Base-by-base conservation (phyloP, 2,113 vertebrate species). In the Onychostoma macrolepis region DNA sequence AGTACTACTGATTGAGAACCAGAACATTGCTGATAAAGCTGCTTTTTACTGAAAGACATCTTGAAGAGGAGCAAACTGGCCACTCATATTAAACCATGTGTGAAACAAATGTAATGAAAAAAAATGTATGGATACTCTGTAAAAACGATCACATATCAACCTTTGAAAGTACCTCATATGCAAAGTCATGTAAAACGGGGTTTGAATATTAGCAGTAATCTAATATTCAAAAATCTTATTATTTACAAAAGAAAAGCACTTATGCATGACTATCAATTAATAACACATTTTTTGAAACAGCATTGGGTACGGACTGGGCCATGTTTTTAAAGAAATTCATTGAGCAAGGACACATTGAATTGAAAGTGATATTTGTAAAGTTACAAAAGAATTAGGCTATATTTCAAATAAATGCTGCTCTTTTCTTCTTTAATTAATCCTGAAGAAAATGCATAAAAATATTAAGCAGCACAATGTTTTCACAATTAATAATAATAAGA, bases 1-100 rank as follows among this genome's bases (percentile, higher is more conserved):
- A 56, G 30, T 76, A 41, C 45, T 43, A 53, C 30, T 84, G 83
- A 67, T 87, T 69, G 8, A 80, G 50, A 33, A 78, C 15, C 28
- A 77, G 61, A 83, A 69, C 12, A 43, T 33, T 58, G 43, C 56
- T 69, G 45, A 63, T 58, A 61, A 63, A 63, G 36, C 36, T 38
- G 21, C 11, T 17, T 28, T 80, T 61, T 61, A 80, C 21, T 61
- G 33, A 6, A 61, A 1, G 43, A 30, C 38, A 19, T 81, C n/a
- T 45, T 43, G 43, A 43, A 19, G 9, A 21, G 15, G 4, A 45
- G 56, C 53, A 36, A 38, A 50, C 5, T 21, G 48, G 4, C 76
- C 56, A 74, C 21, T 74, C 10, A 41, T 24, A 13, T 45, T 76
- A 76, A 76, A 28, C 36, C 0, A 1, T 45, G 24, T 43, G 1